These are phyloP conservation scores for Trypoxylus dichotomus DNA, from an alignment of 1,140 invertebrate species.

Conservation along the genomic window DNA sequence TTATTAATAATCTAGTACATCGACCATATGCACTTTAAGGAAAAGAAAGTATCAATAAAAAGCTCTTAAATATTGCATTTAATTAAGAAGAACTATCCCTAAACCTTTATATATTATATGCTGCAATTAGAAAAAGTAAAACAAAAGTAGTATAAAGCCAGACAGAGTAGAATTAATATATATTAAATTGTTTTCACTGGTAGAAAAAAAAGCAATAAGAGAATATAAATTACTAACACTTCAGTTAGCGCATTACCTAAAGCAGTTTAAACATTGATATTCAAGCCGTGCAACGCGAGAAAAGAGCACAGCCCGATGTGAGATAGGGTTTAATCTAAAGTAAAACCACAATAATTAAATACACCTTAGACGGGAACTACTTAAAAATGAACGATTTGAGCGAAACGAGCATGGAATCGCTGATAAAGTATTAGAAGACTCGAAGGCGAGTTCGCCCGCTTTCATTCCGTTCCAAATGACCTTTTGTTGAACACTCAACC, in stretches of 20 bases:
- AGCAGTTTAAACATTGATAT: conserved; percentile 9
- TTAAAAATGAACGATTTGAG: conserved; percentile 11
- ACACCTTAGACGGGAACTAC: conserved; percentile 18
- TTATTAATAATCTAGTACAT: no score
- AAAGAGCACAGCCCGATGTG: background rate
- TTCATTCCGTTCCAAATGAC: conserved; percentile 1
- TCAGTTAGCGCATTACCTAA: background rate
- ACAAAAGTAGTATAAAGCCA: no score
- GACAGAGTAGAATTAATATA: background rate
- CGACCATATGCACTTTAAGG: no score
- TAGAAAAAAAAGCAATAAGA: background rate
- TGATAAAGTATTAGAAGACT: conserved; percentile 6
- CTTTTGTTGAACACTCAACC: background rate
- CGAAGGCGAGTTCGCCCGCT: background rate
- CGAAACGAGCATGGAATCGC: background rate
- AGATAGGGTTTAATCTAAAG: background rate
- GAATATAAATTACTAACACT: background rate
- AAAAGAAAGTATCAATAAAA: no score
- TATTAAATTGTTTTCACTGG: background rate
- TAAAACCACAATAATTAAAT: conserved; percentile 26
- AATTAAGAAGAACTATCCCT: no score
- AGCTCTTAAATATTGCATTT: no score
- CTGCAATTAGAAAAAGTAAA: no score
- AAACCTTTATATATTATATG: no score
- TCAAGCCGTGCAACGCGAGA: conserved; percentile 19